A percentile compares a stretch with the other conserved stretches of the same genome.
Conservation (phyloP, 2,113 vertebrate genomes). For the Ramphastos sulfuratus region DNA sequence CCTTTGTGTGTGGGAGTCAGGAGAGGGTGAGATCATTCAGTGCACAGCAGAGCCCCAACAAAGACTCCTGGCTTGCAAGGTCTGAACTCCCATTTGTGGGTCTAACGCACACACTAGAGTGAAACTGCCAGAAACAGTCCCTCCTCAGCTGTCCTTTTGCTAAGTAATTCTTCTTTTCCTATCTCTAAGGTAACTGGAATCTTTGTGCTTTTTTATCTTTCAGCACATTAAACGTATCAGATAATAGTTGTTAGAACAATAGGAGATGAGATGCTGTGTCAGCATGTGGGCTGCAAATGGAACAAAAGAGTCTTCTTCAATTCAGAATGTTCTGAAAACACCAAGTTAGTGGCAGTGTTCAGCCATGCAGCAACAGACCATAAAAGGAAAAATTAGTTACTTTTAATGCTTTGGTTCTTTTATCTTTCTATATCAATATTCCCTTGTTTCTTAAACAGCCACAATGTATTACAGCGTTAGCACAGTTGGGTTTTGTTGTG, state of each 20-base stretch:
- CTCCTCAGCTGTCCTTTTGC: slow-evolving; percentile 10
- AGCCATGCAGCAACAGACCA: slow-evolving; percentile 19
- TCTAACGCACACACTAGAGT: background rate
- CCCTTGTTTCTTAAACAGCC: slow-evolving; percentile 2
- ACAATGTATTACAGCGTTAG: background rate
- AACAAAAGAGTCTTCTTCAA: slow-evolving; percentile 53
- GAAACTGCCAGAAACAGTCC: background rate
- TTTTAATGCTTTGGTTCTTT: slow-evolving; percentile 4
- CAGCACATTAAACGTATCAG: slow-evolving; percentile 23
- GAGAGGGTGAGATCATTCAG: slow-evolving; percentile 50
- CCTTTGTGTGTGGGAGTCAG: slow-evolving; percentile 54
- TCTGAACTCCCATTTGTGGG: slow-evolving; percentile 22
- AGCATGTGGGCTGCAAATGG: slow-evolving; percentile 38
- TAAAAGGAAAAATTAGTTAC: slow-evolving; percentile 46
- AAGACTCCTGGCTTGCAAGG: background rate
- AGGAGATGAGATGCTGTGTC: slow-evolving; percentile 24
- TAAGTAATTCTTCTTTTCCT: background rate
- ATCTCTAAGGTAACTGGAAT: slow-evolving; percentile 46
- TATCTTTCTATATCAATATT: slow-evolving; percentile 28
- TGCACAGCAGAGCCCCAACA: slow-evolving; percentile 32
- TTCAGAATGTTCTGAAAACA: slow-evolving; percentile 1
- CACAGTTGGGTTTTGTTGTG: no score
- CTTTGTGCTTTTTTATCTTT: slow-evolving; percentile 1
- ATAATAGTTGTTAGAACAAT: slow-evolving; percentile 44
- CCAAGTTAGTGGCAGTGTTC: slow-evolving; percentile 16